These are phyloP conservation scores for Ichneumoninae sp. DNA, from an alignment of 2,888 invertebrate species.

Conservation along the genomic window DNA sequence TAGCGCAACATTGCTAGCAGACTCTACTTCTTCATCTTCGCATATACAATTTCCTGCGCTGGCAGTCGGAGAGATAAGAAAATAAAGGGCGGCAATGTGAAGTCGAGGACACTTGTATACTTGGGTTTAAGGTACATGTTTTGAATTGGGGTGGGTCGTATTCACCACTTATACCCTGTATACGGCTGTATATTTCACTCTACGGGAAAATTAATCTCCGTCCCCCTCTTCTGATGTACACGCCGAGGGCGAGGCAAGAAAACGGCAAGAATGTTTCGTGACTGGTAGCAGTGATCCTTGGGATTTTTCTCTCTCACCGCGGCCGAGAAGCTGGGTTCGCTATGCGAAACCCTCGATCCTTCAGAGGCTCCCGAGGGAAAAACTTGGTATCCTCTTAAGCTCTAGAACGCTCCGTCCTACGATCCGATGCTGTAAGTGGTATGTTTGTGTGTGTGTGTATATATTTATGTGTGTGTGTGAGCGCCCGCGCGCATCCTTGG, in stretches of 20 bases:
- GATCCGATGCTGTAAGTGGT: background rate
- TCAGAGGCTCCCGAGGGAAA: slow-evolving; percentile 29
- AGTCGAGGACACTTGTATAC: background rate
- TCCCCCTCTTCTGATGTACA: slow-evolving; percentile 24
- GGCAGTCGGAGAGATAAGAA: slow-evolving; percentile 4
- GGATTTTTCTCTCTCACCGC: slow-evolving; percentile 20
- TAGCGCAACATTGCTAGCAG: too few relatives aligned
- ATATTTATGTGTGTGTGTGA: background rate
- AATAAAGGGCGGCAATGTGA: slow-evolving; percentile 3
- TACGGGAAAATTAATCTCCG: slow-evolving; percentile 27
- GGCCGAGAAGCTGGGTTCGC: slow-evolving; percentile 19
- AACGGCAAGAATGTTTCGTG: slow-evolving; percentile 31
- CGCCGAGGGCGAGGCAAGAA: slow-evolving; percentile 12
- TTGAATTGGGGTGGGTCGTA: background rate
- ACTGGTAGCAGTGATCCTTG: slow-evolving; percentile 27
- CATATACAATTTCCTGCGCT: background rate
- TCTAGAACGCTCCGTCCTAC: background rate
- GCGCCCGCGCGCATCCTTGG: background rate
- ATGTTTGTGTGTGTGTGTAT: background rate
- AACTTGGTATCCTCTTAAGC: slow-evolving; percentile 6
- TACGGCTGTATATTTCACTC: background rate
- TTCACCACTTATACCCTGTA: background rate
- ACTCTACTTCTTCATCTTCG: background rate
- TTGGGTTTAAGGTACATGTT: background rate
- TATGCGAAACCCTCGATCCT: slow-evolving; percentile 29